Base-by-base conservation (phyloP, 2,888 invertebrate genomes). In the Ethmia dodecea region DNA sequence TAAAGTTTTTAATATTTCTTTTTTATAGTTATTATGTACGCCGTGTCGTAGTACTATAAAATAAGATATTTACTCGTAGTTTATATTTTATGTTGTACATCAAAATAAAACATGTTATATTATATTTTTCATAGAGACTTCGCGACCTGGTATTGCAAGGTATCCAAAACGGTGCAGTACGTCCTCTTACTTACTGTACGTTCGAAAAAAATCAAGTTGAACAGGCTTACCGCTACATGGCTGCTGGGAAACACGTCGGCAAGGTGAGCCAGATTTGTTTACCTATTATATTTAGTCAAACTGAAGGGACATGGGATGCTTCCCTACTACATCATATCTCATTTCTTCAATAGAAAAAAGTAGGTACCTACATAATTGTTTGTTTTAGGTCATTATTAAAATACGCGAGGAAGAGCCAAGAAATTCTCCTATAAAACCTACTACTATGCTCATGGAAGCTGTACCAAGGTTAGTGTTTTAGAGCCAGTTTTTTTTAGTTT, bases 201-300 rank as follows among this genome's bases (percentile, higher is more conserved):
- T 93, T 92, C 52, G 70, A 76, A 14, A 76, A 79, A 40, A 67
- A 88, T 16, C 86, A 91, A 45, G 77, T 91, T 0, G 92, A 92
- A 50, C 69, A 86, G 3, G 91, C 91, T 0, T 91, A 91, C 81
- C 70, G 88, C 28, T 88, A 81, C 58, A 80, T 86, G 73, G 86
- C 92, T 0, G 89, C 90, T 14, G 92, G 93, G 14, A 92, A 92
- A 68, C 93, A 93, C 60, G 91, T 18, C 8, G 18, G 18, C 18
- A 18, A 18, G 18, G 18, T 18, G 8, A 5, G 18, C n/a, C n/a
- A n/a, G n/a, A n/a, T n/a, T n/a, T n/a, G 12, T 35, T 30, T 5
- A 29, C 10, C 16, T 14, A 2, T 14, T 15, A 8, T 13, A 15
- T 10, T 31, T n/a, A n/a, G n/a, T n/a, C n/a, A n/a, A n/a, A n/a